Base-by-base conservation (phyloP, 2,797 vertebrate genomes). In the Heterohyrax brucei region DNA sequence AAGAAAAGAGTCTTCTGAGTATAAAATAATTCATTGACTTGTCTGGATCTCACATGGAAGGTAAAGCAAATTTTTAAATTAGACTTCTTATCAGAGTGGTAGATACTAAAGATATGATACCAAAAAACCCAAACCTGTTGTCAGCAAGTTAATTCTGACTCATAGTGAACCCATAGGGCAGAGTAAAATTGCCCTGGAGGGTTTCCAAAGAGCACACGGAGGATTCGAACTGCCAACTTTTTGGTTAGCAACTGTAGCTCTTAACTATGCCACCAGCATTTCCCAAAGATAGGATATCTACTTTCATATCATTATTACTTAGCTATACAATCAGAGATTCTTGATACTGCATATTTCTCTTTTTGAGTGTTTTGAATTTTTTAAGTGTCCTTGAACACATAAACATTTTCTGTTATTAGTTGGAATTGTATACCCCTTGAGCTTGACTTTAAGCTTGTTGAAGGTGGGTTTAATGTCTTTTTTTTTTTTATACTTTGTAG, bases 321-420 rank as follows among this genome's bases (percentile, higher is more conserved):
- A 59, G 26, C 3, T 9, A 84, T 22, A 24, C 78, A 22, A 48
- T 70, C 14, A 87, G 48, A 83, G 22, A 13, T 81, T 79, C 44
- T 8, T 85, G 26, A 84, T 21, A 50, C 30, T 19, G 6, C 1
- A 26, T 59, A n/a, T 88, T 62, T 62, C 22, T 87, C 33, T 82
- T 87, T 64, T 78, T 89, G 30, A 88, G 61, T 5, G 66, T 88
- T 94, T 92, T 56, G 76, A 5, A 39, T 10, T 62, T 93, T 85
- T 62, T 1, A 59, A 95, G 53, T 59, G 13, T 70, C 81, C 94
- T 82, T 39, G 14, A 86, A 4, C 24, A 7, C 78, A 46, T 91
- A 77, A 75, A 39, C 79, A 16, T 53, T 77, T 87, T 62, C 73
- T 21, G 28, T 64, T 33, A 46, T 88, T 44, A 85, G 77, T 86